phyloP scores from a whole-genome alignment of 2,113 vertebrate genomes.

The Edolisoma coerulescens region DNA sequence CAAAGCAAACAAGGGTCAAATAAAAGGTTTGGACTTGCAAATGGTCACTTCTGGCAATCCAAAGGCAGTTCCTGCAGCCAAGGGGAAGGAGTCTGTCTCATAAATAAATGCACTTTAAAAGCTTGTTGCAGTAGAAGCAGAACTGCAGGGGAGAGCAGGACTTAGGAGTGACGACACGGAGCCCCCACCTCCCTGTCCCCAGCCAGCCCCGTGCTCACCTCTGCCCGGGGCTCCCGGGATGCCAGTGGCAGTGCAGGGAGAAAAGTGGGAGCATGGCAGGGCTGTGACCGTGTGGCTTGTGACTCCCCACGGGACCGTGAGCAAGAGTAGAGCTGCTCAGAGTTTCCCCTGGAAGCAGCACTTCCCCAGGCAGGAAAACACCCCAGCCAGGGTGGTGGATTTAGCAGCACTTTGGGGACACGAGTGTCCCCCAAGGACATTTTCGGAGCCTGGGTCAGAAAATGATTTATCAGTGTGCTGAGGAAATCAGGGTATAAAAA shows the following conservation, averaged over 20 bases:
- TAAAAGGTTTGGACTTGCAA: background rate
- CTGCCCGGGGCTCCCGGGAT: background rate
- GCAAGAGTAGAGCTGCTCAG: background rate
- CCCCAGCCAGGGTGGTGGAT: accelerated
- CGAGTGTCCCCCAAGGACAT: accelerated
- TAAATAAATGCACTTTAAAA: background rate
- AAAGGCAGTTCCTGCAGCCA: background rate
- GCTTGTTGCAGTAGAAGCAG: background rate
- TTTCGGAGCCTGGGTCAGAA: background rate
- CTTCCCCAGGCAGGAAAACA: constrained; percentile 49
- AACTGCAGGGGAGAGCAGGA: background rate
- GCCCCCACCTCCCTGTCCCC: background rate
- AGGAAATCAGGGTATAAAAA: background rate
- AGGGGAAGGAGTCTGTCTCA: accelerated
- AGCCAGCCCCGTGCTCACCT: constrained; percentile 10
- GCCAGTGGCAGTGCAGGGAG: background rate
- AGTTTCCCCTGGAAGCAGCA: constrained; percentile 47
- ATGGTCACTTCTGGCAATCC: accelerated
- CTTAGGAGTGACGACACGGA: background rate
- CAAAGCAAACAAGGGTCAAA: background rate
- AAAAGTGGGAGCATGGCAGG: background rate
- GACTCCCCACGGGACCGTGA: constrained; percentile 34
- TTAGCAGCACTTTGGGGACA: background rate
- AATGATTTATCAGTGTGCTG: background rate
- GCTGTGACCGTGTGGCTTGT: constrained; percentile 3